Conservation (phyloP, 2,888 invertebrate genomes). For the Sicus ferrugineus region DNA sequence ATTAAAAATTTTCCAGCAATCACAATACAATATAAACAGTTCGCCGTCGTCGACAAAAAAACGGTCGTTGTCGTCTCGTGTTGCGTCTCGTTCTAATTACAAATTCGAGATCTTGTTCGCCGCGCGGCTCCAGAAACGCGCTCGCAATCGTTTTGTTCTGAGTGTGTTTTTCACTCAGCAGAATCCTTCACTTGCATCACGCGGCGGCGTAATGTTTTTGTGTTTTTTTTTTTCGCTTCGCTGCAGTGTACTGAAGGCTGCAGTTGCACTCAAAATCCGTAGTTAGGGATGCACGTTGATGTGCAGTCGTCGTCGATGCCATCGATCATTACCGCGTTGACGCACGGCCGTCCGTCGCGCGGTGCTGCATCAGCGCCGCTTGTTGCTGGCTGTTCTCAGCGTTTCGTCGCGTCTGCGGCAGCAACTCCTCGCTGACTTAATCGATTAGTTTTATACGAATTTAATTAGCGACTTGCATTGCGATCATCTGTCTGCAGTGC, state of each 20-base stretch:
- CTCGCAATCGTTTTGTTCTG: conserved; percentile 35
- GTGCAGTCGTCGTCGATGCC: conserved; percentile 28
- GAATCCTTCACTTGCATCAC: conserved; percentile 9
- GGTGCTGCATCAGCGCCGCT: not conserved
- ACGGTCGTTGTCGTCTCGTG: not conserved
- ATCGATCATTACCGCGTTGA: conserved; percentile 41
- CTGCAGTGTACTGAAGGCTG: conserved; percentile 3
- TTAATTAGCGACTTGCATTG: conserved; percentile 47
- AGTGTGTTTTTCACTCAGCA: not conserved
- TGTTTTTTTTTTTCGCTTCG: too few relatives aligned
- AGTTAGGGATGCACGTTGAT: conserved; percentile 39
- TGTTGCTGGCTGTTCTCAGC: conserved; percentile 14
- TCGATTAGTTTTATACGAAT: conserved; percentile 50
- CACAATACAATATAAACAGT: conserved; percentile 32
- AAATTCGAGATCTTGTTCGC: conserved; percentile 40
- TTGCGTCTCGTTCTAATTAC: conserved; percentile 36
- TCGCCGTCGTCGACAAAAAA: not conserved
- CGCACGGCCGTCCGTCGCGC: conserved; percentile 20
- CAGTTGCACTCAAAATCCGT: conserved; percentile 9
- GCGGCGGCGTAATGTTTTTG: too few relatives aligned
- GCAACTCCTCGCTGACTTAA: conserved; percentile 37
- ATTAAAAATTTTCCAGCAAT: conserved; percentile 51
- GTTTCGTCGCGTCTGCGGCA: conserved; percentile 22
- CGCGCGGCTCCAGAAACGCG: not conserved
- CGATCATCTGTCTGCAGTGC: conserved; percentile 40